Base-by-base conservation (phyloP, 2,113 vertebrate genomes). In the Aphyosemion australe region DNA sequence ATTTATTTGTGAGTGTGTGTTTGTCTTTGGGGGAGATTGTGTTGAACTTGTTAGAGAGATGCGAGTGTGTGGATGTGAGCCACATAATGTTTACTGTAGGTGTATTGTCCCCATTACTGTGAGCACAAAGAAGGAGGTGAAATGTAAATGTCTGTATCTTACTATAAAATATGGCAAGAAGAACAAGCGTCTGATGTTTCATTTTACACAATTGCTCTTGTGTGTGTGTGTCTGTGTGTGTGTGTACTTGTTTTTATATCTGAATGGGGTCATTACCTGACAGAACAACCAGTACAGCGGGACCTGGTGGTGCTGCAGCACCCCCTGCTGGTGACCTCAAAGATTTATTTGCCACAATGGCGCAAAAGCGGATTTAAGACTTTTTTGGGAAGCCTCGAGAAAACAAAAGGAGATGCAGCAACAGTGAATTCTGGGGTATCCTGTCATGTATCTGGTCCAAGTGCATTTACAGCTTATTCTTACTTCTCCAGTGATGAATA, bases 81-180 rank as follows among this genome's bases (percentile, higher is more conserved):
- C 53, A 69, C 73, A 72, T 80, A 59, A 66, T 74, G 75, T 89
- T 87, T 84, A 80, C 80, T 75, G 72, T 82, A 37, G 62, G 67
- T 89, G 85, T 89, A 87, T 78, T 74, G 78, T 84, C 75, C 83
- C 85, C 75, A 57, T 88, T 66, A 88, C 86, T 87, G 84, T 92
- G 91, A 94, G 91, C 91, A 92, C 89, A 92, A 92, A 81, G 85
- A 26, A 26, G 82, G 73, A 86, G 90, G 72, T 86, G 87, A 90
- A 85, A 88, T 92, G 82, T 88, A 88, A 79, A 82, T 92, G 87
- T 89, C 82, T 90, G 87, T 91, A 92, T 72, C 82, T 90, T 89
- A 89, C 65, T 89, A 92, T 92, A 92, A 93, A 93, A 92, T 51
- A 81, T 86, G 81, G 85, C 88, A 91, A 89, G 77, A 83, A 19